Evolutionary conservation across 1,140 invertebrate species (phyloP), one percentile per base, ranked within the genome.

Genomic region (Drosophila setifemur): DNA sequence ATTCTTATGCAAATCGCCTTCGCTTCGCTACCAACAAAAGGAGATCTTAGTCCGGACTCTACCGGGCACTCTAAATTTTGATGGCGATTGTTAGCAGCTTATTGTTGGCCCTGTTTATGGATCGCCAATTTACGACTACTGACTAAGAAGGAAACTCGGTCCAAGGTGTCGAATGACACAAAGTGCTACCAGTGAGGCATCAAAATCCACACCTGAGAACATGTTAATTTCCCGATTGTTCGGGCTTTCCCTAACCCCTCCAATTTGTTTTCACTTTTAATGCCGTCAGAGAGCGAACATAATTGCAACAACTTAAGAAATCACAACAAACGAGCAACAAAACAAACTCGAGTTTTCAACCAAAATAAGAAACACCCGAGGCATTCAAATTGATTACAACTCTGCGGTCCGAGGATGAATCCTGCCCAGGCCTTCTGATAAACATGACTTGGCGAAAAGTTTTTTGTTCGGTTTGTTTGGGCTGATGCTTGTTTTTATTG

Each of bases 261-360:
- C 25, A 66, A 63, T 79, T 57, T 55, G 54, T 79, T 55, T 60
- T 73, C 69, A 73, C 70, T 73, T 73, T 73, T 66, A 45, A 39
- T 33, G 63, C 50, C 35, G 42, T 45, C 47, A 39, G 50, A 40
- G 57, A 11, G 40, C 26, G 35, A 61, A 78, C 79, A 83, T 85
- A 85, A 85, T 85, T 85, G 79, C 79, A 64, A 81, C 81, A 85
- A 86, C 81, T 85, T 85, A 79, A 72, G 67, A 73, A 85, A 86
- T 81, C 81, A 86, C 81, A 86, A 86, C 71, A 85, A 86, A 81
- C 73, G 52, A 52, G 66, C 55, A 48, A 60, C 76, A 81, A 74
- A 81, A 52, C 42, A 40, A 67, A 53, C 73, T 60, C 66, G 42
- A 54, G 74, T 52, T n/a, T n/a, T 49, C 53, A 63, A 3, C 25